Conservation (phyloP, 37 sponge, comb jelly and placozoan genomes). For the Petrosia ficiformis region DNA sequence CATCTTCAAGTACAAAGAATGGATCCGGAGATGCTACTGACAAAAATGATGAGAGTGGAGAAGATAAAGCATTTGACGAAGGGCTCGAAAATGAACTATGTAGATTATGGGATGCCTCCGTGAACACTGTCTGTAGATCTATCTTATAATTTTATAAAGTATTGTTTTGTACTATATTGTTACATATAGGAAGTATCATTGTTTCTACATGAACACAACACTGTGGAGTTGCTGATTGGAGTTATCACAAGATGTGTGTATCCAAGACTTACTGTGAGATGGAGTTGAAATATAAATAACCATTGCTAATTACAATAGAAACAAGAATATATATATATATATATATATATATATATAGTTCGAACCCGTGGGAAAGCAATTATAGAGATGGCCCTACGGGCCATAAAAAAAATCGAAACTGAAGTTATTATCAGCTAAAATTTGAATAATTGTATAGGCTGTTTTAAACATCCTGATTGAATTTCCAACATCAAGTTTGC, state of each 20-base stretch:
- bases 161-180: not conserved
- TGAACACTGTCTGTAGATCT: slow-evolving; percentile 41
- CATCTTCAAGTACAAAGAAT: too few species aligned
- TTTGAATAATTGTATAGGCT: too few species aligned
- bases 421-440: too few species aligned
- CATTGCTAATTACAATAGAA: too few species aligned
- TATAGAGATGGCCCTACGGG: too few species aligned
- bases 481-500: too few species aligned
- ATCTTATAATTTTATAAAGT: not conserved
- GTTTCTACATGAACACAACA: slow-evolving; percentile 22
- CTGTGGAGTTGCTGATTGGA: slow-evolving; percentile 29
- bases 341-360: too few species aligned
- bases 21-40: not conserved
- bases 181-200: slow-evolving; percentile 37
- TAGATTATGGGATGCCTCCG: slow-evolving; percentile 53
- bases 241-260: slow-evolving; percentile 20
- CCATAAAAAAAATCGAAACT: too few species aligned
- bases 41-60: not conserved
- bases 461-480: too few species aligned
- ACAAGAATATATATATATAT: too few species aligned
- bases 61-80: slow-evolving; percentile 5
- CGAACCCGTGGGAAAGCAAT: too few species aligned
- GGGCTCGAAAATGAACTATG: slow-evolving; percentile 41
- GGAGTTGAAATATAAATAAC: too few species aligned
- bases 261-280: slow-evolving; percentile 40